Evolutionary conservation across 2,113 vertebrate genomes (phyloP).

Genomic region (Scartelaos histophorus): DNA sequence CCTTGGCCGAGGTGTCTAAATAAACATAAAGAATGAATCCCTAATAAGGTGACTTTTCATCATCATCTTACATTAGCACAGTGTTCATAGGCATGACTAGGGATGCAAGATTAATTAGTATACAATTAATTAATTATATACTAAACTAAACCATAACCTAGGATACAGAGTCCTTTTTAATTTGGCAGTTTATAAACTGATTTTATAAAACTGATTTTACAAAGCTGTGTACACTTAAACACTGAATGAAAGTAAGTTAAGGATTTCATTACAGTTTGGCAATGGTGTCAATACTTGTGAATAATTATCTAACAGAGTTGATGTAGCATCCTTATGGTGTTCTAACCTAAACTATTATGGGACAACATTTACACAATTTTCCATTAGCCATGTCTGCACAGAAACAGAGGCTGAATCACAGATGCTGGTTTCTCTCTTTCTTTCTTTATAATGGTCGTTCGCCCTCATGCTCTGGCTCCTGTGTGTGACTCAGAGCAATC

Average conservation of each 20-base stretch:
- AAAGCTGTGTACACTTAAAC: too few relatives aligned
- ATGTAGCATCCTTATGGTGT: background rate
- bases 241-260: too few relatives aligned
- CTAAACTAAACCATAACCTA: too few relatives aligned
- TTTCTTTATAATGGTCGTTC: conserved; percentile 45
- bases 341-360: conserved; percentile 15
- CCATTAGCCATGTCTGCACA: conserved; percentile 29
- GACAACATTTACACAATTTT: background rate
- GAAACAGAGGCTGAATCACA: conserved; percentile 44
- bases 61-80: background rate
- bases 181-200: too few relatives aligned
- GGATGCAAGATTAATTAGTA: too few relatives aligned
- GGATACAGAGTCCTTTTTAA: too few relatives aligned
- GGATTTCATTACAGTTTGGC: too few relatives aligned
- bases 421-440: conserved; percentile 12
- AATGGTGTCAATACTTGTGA: background rate
- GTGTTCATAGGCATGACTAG: background rate
- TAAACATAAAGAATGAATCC: conserved; percentile 33
- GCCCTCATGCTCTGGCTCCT: conserved; percentile 30
- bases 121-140: too few relatives aligned
- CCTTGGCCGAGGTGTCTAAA: conserved; percentile 22
- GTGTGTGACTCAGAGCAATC: conserved; percentile 53
- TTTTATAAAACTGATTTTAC: too few relatives aligned
- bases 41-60: conserved; percentile 19
- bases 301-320: background rate